Base-by-base conservation (phyloP, 2,113 vertebrate genomes). In the Sceloporus undulatus region DNA sequence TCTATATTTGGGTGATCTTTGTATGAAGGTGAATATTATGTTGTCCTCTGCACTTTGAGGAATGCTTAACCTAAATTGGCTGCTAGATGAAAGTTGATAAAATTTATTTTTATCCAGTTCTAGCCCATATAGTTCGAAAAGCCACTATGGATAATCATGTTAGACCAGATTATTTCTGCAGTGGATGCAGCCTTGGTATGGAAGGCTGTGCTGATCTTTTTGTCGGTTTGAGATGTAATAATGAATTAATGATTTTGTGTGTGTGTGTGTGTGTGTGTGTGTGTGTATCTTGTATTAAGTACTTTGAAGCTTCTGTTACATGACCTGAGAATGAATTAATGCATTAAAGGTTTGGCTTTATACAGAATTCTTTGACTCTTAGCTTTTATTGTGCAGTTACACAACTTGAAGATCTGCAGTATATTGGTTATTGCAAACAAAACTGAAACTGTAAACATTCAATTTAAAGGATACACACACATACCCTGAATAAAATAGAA, bases 171-270 rank as follows among this genome's bases (percentile, higher is more conserved):
- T 34, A 34, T 34, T 34, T 34, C 34, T 34, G 34, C 34, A 34
- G 34, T 34, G 34, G 34, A 34, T 34, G 34, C 34, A 34, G 34
- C 34, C 34, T 34, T 34, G 34, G 34, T 87, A 84, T 90, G 27
- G 56, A 85, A 84, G 84, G 38, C 27, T 74, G 88, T 54, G n/a
- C 71, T 34, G 34, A 34, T 34, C 34, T 89, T 66, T 83, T 70
- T 29, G 2, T 81, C 66, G 70, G 86, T 87, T 5, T 27, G 82
- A 87, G 29, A 29, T 52, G 1, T 0, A 83, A 2, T 78, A 19
- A 18, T 0, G 0, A 70, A 56, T 85, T 34, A 34, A 34, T 34
- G 34, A 34, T 34, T 34, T 34, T 34, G 34, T 34, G 34, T 34
- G 34, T 34, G 34, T 34, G 34, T 34, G 34, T 34, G 34, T 34